Evolutionary conservation across 2,113 vertebrate genomes (phyloP).

Genomic region (Alligator sinensis): DNA sequence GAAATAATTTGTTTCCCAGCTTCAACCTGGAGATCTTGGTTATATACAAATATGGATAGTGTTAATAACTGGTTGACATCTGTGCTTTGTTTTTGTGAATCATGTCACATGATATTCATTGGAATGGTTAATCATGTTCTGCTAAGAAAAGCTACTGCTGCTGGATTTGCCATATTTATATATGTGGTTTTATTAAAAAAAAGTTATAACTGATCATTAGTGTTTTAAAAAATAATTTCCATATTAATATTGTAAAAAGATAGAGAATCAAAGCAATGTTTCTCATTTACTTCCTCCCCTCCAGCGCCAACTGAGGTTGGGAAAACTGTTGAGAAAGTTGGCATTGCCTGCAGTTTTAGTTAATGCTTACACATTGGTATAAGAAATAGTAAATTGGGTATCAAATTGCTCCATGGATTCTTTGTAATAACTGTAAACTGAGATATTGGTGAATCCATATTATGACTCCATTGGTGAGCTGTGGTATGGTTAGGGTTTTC

Average conservation of each 20-base stretch:
- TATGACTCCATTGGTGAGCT: slow-evolving; percentile 82
- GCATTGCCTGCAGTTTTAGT: slow-evolving; percentile 61
- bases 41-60: slow-evolving; percentile 52
- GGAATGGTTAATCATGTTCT: slow-evolving; percentile 73
- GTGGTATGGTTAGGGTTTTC: slow-evolving; percentile 83
- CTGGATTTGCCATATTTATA: slow-evolving; percentile 75
- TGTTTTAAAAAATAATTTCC: slow-evolving; percentile 70
- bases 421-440: slow-evolving; percentile 77
- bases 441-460: slow-evolving; percentile 76
- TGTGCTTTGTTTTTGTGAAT: slow-evolving; percentile 77
- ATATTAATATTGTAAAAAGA: slow-evolving; percentile 65
- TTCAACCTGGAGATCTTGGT: slow-evolving; percentile 62
- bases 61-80: slow-evolving; percentile 69
- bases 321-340: slow-evolving; percentile 51
- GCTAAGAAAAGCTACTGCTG: slow-evolving; percentile 73
- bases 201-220: slow-evolving; percentile 45
- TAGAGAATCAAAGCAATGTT: slow-evolving; percentile 64
- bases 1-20: slow-evolving; percentile 43
- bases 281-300: slow-evolving; percentile 32
- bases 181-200: slow-evolving; percentile 72
- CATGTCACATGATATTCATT: slow-evolving; percentile 68
- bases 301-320: slow-evolving; percentile 40
- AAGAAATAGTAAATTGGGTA: slow-evolving; percentile 62
- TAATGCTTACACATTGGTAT: slow-evolving; percentile 56
- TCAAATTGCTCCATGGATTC: slow-evolving; percentile 72